A percentile compares a stretch with the other conserved stretches of the same genome.
These are phyloP conservation scores for Atherix ibis DNA, from an alignment of 2,888 invertebrate species.

Conservation along the genomic window DNA sequence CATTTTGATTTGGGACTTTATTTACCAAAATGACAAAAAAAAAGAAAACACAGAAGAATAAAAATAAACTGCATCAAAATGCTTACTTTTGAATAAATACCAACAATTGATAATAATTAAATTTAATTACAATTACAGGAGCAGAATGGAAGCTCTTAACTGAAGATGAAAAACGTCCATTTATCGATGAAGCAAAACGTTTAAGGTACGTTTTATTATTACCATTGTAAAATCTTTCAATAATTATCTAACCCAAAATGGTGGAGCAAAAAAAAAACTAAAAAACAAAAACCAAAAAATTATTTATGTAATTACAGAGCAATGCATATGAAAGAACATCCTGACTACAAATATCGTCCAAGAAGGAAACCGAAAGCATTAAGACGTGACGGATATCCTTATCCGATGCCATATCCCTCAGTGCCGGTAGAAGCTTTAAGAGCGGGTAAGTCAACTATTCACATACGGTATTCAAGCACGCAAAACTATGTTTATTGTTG, in stretches of 20 bases:
- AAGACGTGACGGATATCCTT: slow-evolving; percentile 80
- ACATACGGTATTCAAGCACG: no score
- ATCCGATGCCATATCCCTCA: slow-evolving; percentile 82
- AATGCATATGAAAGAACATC: slow-evolving; percentile 91
- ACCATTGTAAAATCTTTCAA: not conserved
- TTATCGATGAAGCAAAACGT: slow-evolving; percentile 94
- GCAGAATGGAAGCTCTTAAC: slow-evolving; percentile 92
- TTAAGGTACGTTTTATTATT: slow-evolving; percentile 33
- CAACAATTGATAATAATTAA: no score
- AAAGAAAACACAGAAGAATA: no score
- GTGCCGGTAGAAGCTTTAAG: slow-evolving; percentile 78
- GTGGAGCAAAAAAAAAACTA: not conserved
- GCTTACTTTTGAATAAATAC: no score
- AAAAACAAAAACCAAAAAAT: not conserved
- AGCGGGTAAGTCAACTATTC: slow-evolving; percentile 48
- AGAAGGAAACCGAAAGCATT: slow-evolving; percentile 76
- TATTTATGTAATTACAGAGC: slow-evolving; percentile 38
- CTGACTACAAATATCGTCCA: slow-evolving; percentile 87
- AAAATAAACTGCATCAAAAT: no score
- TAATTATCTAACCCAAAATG: not conserved
- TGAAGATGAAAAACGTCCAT: slow-evolving; percentile 90
- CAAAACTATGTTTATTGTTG: no score
- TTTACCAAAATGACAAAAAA: no score
- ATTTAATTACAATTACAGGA: slow-evolving; percentile 43
- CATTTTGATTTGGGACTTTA: no score